Evolutionary conservation across 2,888 invertebrate species (phyloP), one percentile per base, ranked within the genome.

Genomic region (Periphyllus acericola): DNA sequence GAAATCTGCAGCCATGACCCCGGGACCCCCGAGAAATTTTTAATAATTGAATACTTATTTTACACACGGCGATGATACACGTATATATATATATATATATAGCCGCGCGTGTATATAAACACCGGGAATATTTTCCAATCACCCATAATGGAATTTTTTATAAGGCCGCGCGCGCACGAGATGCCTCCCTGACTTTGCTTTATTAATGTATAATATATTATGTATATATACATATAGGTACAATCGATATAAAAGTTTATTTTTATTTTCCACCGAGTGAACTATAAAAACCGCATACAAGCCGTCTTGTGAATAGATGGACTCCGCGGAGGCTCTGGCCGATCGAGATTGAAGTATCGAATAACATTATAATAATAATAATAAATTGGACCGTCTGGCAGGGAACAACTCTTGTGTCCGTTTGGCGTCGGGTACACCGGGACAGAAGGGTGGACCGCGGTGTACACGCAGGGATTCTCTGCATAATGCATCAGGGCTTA

Each of bases 131-230:
- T 85, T 84, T 85, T 85, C 78, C 85, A 85, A 85, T 85, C 78
- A 71, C 85, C 85, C 78, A 85, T 85, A 85, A 85, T 85, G 85
- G 85, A 85, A 85, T 85, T 85, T 85, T 85, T 85, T 85, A 85
- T 85, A 85, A 85, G 78, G 46, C 78, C 36, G 9, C 75, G 75
- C 60, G 34, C 68, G 21, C 52, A 78, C 60, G 2, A 29, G 3
- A n/a, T n/a, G n/a, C 52, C 19, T 66, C 32, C 17, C 25, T 66
- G 25, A 76, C 68, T 71, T 79, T 79, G n/a, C 85, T 79, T 85
- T 79, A 85, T 85, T 85, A 78, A 85, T 79, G 78, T n/a, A n/a
- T n/a, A n/a, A n/a, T n/a, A n/a, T n/a, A n/a, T n/a, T n/a, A n/a
- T n/a, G n/a, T n/a, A n/a, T n/a, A n/a, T n/a, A n/a, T n/a, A n/a